These are phyloP conservation scores for Platycheirus albimanus DNA, from an alignment of 2,888 invertebrate species.

Conservation along the genomic window DNA sequence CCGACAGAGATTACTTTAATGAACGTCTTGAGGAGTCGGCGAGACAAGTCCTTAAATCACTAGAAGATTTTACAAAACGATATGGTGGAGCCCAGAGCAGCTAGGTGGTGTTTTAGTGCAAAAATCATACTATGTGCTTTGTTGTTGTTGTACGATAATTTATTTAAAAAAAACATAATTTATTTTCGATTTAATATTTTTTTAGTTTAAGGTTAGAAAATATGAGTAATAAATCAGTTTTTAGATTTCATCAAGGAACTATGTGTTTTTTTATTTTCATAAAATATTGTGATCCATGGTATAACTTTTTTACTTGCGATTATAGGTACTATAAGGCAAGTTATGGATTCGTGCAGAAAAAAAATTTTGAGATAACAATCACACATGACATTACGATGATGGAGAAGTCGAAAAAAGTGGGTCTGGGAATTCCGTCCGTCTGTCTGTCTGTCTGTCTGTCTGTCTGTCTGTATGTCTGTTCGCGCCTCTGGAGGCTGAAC, in stretches of 20 bases:
- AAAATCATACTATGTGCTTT: slow-evolving; percentile 23
- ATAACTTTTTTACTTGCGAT: too few species aligned
- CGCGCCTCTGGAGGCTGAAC: too few species aligned
- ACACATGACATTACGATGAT: too few species aligned
- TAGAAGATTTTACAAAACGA: slow-evolving; percentile 53
- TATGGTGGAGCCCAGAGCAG: slow-evolving; percentile 42
- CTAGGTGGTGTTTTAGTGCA: slow-evolving; percentile 26
- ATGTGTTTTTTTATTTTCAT: not conserved
- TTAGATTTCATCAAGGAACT: not conserved
- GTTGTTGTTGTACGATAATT: slow-evolving; percentile 14
- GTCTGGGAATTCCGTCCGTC: too few species aligned
- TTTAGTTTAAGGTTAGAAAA: slow-evolving; percentile 8
- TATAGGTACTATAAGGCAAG: too few species aligned
- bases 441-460: too few species aligned
- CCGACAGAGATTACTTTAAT: slow-evolving; percentile 53
- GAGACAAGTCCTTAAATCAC: slow-evolving; percentile 46
- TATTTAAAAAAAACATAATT: slow-evolving; percentile 40
- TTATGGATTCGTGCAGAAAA: too few species aligned
- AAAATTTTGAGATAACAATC: too few species aligned
- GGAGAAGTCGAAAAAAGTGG: too few species aligned
- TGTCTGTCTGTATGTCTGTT: too few species aligned
- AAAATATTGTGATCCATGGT: too few species aligned
- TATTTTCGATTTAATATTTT: slow-evolving; percentile 31
- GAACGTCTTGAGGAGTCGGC: slow-evolving; percentile 61
- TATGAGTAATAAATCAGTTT: slow-evolving; percentile 42